These are phyloP conservation scores for Ceratina japonica DNA, from an alignment of 1,140 invertebrate genomes.

Conservation along the genomic window DNA sequence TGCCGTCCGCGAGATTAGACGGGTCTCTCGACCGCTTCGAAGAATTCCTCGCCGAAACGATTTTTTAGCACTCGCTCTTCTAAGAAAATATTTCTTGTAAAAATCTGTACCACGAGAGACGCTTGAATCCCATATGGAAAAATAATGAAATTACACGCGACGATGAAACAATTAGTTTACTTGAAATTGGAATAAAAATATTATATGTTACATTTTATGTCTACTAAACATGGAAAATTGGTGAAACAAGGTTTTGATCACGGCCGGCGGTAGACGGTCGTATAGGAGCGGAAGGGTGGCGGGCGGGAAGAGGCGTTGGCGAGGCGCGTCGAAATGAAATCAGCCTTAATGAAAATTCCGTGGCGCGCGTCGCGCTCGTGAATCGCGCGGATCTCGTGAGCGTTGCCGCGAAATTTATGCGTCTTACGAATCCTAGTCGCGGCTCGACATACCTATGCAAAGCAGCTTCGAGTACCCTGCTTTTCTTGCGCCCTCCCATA, in stretches of 20 bases:
- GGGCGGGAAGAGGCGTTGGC: background rate
- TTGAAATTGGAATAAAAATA: no score
- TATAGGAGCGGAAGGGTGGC: background rate
- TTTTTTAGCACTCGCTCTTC: no score
- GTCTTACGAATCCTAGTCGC: constrained; percentile 48
- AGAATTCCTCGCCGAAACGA: no score
- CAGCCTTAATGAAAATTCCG: constrained; percentile 59
- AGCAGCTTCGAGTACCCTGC: constrained; percentile 27
- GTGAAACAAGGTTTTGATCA: constrained; percentile 36
- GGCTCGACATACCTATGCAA: constrained; percentile 37
- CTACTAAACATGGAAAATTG: no score
- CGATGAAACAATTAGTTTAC: no score
- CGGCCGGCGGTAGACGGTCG: background rate
- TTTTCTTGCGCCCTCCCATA: constrained; percentile 12
- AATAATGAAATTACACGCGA: no score
- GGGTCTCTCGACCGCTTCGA: no score
- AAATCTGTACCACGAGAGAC: no score
- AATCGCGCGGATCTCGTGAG: constrained; percentile 36
- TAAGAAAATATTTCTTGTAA: no score
- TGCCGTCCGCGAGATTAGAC: background rate
- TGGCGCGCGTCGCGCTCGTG: constrained; percentile 28
- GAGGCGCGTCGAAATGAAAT: constrained; percentile 49
- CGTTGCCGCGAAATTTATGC: constrained; percentile 46
- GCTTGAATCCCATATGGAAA: no score
- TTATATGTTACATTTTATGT: no score